Evolutionary conservation across 2,113 vertebrate genomes (phyloP), one percentile per base, ranked within the genome.

Genomic region (Reinhardtius hippoglossoides): DNA sequence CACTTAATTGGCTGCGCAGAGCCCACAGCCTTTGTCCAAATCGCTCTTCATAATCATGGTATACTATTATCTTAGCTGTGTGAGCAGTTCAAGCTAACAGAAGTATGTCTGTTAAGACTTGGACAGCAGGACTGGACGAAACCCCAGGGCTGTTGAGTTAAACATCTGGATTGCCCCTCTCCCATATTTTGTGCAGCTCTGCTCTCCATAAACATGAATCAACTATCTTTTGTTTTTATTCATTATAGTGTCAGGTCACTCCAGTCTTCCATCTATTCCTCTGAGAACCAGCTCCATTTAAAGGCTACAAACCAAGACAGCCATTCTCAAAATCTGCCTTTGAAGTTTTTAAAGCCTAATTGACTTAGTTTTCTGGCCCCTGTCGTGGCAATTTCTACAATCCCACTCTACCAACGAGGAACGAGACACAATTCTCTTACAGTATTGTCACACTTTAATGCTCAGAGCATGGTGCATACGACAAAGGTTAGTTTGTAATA

Each of bases 1-100:
- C 16, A 15, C 42, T 67, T 83, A 78, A 85, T 81, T 80, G 62
- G 37, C 61, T 67, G 60, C 71, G 57, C 60, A 73, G 75, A 80
- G 59, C 67, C 18, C 20, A 21, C 20, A 5, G 73, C 59, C 35
- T 71, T 75, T 64, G 42, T 58, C 27, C 31, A 1, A 68, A 72
- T 82, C 10, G 27, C 24, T 59, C 27, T 55, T 67, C 35, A 35
- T 68, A 71, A 65, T 83, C 69, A 64, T 63, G 52, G 66, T 46
- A 62, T 18, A 7, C 6, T 48, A 18, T 58, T 83, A 60, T 76
- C 37, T 21, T 18, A 65, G 31, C 21, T 24, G 26, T 0, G 15
- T 18, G 54, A 64, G 74, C 58, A 61, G 40, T 23, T 72, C 10
- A 48, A 26, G 20, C 20, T 56, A 18, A 16, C 42, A 78, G 18